A percentile compares a stretch with the other conserved stretches of the same genome.
These are phyloP conservation scores for Hyles lineata DNA, from an alignment of 2,888 invertebrate genomes.

Conservation along the genomic window DNA sequence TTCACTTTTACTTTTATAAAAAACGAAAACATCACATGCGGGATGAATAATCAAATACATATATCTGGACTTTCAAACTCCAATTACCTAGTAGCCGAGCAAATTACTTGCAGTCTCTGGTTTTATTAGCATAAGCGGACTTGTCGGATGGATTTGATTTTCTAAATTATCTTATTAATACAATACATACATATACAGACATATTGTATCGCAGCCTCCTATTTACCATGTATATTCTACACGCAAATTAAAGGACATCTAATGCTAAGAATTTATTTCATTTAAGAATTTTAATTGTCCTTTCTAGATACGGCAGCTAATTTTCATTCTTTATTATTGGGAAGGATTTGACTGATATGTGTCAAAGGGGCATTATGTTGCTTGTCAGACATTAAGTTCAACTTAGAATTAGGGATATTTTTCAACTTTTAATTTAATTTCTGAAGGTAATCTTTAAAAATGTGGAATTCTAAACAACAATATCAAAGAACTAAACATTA, in stretches of 20 bases:
- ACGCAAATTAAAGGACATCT: not conserved
- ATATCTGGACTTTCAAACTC: constrained; percentile 15
- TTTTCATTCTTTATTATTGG: too few species aligned
- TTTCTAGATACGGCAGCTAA: too few species aligned
- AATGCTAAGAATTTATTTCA: not conserved
- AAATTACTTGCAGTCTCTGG: not conserved
- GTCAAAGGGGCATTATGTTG: too few species aligned
- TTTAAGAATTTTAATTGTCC: too few species aligned
- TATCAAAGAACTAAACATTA: too few species aligned
- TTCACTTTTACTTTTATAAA: constrained; percentile 25
- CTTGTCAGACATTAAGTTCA: too few species aligned
- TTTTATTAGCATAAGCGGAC: not conserved
- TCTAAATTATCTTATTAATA: constrained; percentile 7
- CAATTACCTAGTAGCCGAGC: not conserved
- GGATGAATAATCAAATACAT: constrained; percentile 20
- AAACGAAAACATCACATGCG: constrained; percentile 11
- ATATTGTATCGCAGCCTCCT: not conserved
- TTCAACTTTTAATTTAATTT: too few species aligned
- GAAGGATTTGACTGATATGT: too few species aligned
- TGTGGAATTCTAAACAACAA: too few species aligned
- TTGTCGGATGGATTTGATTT: not conserved
- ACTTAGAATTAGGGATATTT: too few species aligned
- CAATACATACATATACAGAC: too few species aligned
- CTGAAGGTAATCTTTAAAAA: too few species aligned
- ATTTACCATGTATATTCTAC: not conserved